Conservation (phyloP, 2,888 invertebrate species). For the Platycheirus rosarum region DNA sequence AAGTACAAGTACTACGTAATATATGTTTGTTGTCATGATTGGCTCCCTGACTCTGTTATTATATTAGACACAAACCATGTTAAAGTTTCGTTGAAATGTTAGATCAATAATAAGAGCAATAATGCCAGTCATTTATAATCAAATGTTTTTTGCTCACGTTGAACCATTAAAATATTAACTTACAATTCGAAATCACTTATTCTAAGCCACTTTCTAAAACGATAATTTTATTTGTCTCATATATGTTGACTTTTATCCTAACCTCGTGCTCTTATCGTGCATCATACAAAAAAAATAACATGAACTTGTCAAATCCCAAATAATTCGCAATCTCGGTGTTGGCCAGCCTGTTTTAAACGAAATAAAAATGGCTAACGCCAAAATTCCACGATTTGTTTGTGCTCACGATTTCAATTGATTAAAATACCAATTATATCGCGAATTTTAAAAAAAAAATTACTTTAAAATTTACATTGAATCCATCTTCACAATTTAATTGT, state of each 20-base stretch:
- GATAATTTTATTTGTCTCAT: no score
- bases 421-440: constrained; percentile 49
- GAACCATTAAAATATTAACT: no score
- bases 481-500: constrained; percentile 19
- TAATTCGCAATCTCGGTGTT: constrained; percentile 68
- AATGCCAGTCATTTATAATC: no score
- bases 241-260: constrained; percentile 4
- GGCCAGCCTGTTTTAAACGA: constrained; percentile 74
- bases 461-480: constrained; percentile 15
- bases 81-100: no score
- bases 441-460: constrained; percentile 18
- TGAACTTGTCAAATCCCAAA: constrained; percentile 63
- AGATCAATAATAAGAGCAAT: no score
- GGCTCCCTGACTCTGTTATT: no score
- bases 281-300: constrained; percentile 9
- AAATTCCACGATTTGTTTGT: constrained; percentile 77
- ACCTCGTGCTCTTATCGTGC: constrained; percentile 56
- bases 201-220: no score
- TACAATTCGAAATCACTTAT: no score
- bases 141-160: no score
- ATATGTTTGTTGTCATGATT: no score
- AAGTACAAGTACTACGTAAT: no score
- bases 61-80: no score
- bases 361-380: constrained; percentile 79
- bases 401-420: constrained; percentile 73